Evolutionary conservation across 1,140 invertebrate species (phyloP).

Genomic region (Drosophila malerkotliana): DNA sequence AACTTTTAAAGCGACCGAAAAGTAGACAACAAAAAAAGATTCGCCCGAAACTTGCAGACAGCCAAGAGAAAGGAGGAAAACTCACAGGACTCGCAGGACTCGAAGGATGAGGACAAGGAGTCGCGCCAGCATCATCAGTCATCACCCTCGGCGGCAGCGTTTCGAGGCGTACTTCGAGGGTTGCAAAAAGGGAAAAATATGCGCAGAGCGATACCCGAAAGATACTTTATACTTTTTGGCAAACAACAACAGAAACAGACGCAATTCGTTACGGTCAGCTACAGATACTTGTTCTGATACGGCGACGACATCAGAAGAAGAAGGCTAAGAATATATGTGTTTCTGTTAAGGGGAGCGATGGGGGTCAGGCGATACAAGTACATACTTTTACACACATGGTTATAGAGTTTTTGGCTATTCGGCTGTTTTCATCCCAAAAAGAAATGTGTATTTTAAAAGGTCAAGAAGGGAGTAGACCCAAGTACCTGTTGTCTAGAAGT

Average conservation of each 20-base stretch:
- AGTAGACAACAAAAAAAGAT: slow-evolving; percentile 70
- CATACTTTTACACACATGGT: not conserved
- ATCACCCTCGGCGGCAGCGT: slow-evolving; percentile 68
- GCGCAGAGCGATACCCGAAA: slow-evolving; percentile 34
- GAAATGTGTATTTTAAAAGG: not conserved
- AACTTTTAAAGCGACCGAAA: slow-evolving; percentile 72
- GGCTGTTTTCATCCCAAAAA: not conserved
- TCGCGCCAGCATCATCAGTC: slow-evolving; percentile 73
- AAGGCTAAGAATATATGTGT: slow-evolving; percentile 13
- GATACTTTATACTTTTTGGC: slow-evolving; percentile 66
- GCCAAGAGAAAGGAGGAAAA: slow-evolving; percentile 4
- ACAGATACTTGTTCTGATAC: slow-evolving; percentile 54
- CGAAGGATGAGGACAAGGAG: slow-evolving; percentile 8
- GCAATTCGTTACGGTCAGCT: slow-evolving; percentile 78
- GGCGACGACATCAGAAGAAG: slow-evolving; percentile 23
- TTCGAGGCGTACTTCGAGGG: slow-evolving; percentile 41
- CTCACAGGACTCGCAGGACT: not conserved
- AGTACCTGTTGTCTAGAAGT: not conserved
- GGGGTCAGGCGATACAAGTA: not conserved
- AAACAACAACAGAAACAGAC: slow-evolving; percentile 64
- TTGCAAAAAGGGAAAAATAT: slow-evolving; percentile 66
- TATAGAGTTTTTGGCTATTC: too few species aligned
- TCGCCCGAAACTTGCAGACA: slow-evolving; percentile 49
- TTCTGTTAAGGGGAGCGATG: not conserved
- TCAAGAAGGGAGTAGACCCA: not conserved